Evolutionary conservation across 2,888 invertebrate species (phyloP).

Genomic region (Aporophyla nigra): DNA sequence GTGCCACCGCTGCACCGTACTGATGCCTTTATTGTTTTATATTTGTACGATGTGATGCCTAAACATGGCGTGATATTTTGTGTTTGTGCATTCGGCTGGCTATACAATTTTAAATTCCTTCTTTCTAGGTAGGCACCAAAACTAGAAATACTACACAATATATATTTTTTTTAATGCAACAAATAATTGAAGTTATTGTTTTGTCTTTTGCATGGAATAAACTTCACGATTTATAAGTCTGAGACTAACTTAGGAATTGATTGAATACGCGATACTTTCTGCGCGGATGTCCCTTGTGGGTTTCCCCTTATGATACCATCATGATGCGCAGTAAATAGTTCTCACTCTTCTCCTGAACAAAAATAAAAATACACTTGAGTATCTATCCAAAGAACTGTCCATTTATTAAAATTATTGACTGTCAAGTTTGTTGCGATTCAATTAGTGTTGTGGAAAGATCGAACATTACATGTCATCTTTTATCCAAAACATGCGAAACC

Average conservation of each 20-base stretch:
- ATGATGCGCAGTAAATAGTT: too few species aligned
- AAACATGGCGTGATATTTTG: conserved; percentile 36
- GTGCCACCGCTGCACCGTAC: conserved; percentile 35
- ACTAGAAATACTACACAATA: background rate
- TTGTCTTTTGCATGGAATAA: background rate
- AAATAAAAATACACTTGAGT: background rate
- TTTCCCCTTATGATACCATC: background rate
- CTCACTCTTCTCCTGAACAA: background rate
- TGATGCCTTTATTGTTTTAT: conserved; percentile 52
- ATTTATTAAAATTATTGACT: background rate
- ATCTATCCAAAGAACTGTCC: background rate
- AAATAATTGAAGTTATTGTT: background rate
- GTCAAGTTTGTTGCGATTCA: background rate
- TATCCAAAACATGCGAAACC: conserved; percentile 14
- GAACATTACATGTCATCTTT: background rate
- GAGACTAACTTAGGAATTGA: background rate
- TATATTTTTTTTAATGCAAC: too few species aligned
- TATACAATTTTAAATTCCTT: background rate
- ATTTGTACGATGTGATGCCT: conserved; percentile 40
- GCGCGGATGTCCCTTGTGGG: too few species aligned
- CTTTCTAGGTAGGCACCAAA: background rate
- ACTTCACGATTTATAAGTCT: background rate
- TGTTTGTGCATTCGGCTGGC: conserved; percentile 19
- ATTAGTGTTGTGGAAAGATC: background rate
- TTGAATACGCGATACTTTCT: background rate